Percentiles rank a stretch among this genome's conserved stretches.
Conservation (phyloP, 2,797 vertebrate species). For the Channa striata region DNA sequence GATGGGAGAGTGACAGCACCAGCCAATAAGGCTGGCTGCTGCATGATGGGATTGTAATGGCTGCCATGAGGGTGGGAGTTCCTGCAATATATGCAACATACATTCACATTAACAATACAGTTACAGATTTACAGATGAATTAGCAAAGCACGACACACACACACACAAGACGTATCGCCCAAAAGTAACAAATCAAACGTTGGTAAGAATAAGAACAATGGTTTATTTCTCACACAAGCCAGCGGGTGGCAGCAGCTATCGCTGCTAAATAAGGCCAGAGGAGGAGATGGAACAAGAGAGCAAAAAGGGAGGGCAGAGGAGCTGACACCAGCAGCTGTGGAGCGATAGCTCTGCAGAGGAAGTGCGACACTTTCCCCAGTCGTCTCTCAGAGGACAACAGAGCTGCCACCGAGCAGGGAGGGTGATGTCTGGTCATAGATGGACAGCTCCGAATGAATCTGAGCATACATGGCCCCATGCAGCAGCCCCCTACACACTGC, state of each 20-base stretch:
- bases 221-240: constrained; percentile 49
- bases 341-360: constrained; percentile 85
- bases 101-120: neutral
- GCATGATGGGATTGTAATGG: constrained; percentile 99
- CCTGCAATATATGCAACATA: constrained; percentile 78
- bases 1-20: constrained; percentile 95
- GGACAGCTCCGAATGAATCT: constrained; percentile 55
- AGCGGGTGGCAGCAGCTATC: constrained; percentile 81
- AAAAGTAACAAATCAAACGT: neutral
- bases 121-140: no score
- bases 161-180: constrained; percentile 5
- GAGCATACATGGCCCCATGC: constrained; percentile 30
- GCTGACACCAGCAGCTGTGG: constrained; percentile 81
- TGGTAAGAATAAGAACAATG: neutral
- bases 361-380: constrained; percentile 84
- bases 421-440: constrained; percentile 62
- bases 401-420: constrained; percentile 72
- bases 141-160: neutral
- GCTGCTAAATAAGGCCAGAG: constrained; percentile 15
- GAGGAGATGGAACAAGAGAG: constrained; percentile 41
- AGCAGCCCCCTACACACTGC: constrained; percentile 32
- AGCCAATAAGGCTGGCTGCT: constrained; percentile 94
- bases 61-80: constrained; percentile 94
- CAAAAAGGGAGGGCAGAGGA: constrained; percentile 70
- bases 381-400: constrained; percentile 76